These are phyloP conservation scores for Clinocottus analis DNA, from an alignment of 2,113 vertebrate genomes.

Conservation along the genomic window DNA sequence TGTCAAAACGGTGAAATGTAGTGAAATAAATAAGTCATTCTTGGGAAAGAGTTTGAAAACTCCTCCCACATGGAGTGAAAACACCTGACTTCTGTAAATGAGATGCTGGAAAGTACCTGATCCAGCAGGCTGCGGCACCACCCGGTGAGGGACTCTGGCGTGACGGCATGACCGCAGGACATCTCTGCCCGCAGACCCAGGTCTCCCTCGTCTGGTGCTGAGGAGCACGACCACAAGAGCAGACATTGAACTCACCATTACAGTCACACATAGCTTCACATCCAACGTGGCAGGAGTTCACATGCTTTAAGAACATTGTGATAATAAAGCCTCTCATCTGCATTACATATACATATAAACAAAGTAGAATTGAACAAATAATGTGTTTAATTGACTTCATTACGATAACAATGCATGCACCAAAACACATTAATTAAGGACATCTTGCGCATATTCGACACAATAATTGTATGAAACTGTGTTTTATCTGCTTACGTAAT, in stretches of 20 bases:
- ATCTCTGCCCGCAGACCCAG: conserved; percentile 70
- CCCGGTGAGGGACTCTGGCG: conserved; percentile 77
- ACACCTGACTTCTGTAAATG: not conserved
- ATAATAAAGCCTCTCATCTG: not conserved
- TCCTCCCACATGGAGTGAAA: not conserved
- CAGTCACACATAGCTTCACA: not conserved
- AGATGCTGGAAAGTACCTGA: conserved; percentile 62
- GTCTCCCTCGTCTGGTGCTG: conserved; percentile 77
- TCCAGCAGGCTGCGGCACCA: conserved; percentile 82
- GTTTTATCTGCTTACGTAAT: conserved; percentile 7
- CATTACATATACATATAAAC: not conserved
- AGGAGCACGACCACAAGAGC: not conserved
- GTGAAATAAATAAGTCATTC: not conserved
- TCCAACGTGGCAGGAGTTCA: not conserved
- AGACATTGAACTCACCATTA: not conserved
- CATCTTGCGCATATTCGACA: not conserved
- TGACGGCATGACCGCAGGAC: conserved; percentile 83
- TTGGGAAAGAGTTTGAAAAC: not conserved
- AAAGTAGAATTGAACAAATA: not conserved
- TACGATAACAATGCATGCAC: not conserved
- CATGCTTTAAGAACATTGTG: not conserved
- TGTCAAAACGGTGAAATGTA: not conserved
- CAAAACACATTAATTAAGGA: not conserved
- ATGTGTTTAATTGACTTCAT: not conserved
- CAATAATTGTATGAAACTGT: rapidly evolving